Percentiles rank a stretch among this genome's conserved stretches.
Evolutionary conservation across 92 coral and sea anemone genomes (phyloP).

Genomic region (Virgularia gustaviana): DNA sequence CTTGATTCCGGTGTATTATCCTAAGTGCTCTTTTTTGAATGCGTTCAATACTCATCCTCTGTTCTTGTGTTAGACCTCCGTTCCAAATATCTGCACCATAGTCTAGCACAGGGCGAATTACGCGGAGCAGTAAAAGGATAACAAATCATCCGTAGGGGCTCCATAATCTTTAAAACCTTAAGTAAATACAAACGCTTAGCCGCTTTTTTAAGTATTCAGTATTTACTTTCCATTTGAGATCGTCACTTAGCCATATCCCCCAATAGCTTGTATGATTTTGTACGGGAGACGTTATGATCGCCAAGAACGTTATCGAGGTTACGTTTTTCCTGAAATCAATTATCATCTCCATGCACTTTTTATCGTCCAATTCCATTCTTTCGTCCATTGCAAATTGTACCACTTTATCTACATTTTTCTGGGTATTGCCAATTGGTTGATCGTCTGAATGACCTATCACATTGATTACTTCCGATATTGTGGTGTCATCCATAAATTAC

Average conservation of each 20-base stretch:
- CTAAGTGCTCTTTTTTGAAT: no score
- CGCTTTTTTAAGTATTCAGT: constrained; percentile 1
- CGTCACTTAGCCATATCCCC: neutral
- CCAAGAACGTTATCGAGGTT: neutral
- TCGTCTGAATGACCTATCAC: neutral
- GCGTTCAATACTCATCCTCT: no score
- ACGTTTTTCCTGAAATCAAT: no score
- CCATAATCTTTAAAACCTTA: neutral
- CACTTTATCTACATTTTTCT: neutral
- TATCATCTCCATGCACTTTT: constrained; percentile 6
- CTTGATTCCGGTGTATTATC: no score
- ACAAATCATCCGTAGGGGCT: no score
- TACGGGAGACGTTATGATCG: neutral
- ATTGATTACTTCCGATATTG: constrained; percentile 7
- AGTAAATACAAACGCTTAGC: no score
- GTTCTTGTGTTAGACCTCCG: no score
- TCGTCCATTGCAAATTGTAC: constrained; percentile 11
- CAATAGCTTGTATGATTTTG: no score
- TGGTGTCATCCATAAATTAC: constrained; percentile 10
- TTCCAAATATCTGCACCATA: no score
- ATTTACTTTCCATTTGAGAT: neutral
- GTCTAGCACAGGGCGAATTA: no score
- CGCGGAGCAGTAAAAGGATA: no score
- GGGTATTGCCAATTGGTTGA: neutral
- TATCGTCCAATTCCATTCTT: constrained; percentile 1